phyloP scores from a whole-genome alignment of 2,113 vertebrate genomes.

The Cynopterus brachyotis region DNA sequence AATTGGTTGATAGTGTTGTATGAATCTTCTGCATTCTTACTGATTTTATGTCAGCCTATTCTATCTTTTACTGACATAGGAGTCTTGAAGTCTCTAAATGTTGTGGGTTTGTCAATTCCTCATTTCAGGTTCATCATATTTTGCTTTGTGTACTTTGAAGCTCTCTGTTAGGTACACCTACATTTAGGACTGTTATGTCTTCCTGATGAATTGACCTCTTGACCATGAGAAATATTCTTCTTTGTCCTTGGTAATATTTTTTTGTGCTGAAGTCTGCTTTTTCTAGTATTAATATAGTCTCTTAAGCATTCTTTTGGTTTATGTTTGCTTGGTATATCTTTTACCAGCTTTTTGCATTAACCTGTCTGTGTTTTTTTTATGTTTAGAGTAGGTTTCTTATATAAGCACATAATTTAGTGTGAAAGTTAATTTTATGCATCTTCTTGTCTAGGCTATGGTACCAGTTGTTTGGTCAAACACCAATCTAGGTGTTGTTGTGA shows the following conservation, averaged over 20 bases:
- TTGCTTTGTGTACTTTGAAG: constrained; percentile 6
- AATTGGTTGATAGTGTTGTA: background rate
- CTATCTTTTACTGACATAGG: background rate
- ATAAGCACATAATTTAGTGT: background rate
- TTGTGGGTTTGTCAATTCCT: background rate
- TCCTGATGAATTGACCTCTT: background rate
- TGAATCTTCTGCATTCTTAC: background rate
- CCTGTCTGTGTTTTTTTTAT: background rate
- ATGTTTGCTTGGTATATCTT: background rate
- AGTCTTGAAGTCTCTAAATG: background rate
- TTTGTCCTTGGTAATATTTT: background rate
- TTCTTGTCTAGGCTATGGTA: background rate
- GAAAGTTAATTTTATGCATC: background rate
- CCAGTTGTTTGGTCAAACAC: background rate
- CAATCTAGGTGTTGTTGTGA: background rate
- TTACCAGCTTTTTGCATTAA: background rate
- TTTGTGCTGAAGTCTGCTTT: background rate
- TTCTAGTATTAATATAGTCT: background rate
- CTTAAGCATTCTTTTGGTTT: background rate
- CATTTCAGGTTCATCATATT: background rate
- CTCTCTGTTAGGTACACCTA: background rate
- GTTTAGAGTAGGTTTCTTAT: background rate
- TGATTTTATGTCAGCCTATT: constrained; percentile 17
- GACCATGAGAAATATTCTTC: background rate
- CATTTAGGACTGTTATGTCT: background rate